phyloP scores from a whole-genome alignment of 2,113 vertebrate genomes.

The Protobothrops flavoviridis region DNA sequence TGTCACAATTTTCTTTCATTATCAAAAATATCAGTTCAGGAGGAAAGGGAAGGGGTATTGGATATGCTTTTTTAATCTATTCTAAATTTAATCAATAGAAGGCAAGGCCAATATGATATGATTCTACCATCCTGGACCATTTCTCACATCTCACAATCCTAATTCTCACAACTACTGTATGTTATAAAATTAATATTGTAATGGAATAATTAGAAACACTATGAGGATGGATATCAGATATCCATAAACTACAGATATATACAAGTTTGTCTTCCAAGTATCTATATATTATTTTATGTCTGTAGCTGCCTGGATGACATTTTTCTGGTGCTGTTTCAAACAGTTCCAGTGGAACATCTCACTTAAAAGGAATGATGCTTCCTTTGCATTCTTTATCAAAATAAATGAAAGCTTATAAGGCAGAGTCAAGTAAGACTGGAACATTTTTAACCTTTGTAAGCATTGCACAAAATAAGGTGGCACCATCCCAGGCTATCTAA shows the following conservation, averaged over 20 bases:
- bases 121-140: slow-evolving; percentile 20
- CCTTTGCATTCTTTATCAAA: background rate
- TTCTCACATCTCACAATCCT: slow-evolving; percentile 45
- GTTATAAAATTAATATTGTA: background rate
- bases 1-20: slow-evolving; percentile 45
- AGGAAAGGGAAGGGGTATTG: background rate
- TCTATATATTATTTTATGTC: background rate
- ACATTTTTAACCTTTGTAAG: background rate
- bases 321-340: background rate
- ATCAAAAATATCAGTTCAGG: slow-evolving; percentile 28
- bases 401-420: background rate
- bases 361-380: background rate
- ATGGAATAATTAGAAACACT: background rate
- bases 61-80: slow-evolving; percentile 23
- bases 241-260: background rate
- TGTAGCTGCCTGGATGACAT: background rate
- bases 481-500: background rate
- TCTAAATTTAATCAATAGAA: slow-evolving; percentile 18
- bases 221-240: background rate
- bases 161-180: slow-evolving; percentile 35
- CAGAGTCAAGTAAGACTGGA: background rate
- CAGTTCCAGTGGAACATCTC: background rate
- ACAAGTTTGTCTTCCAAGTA: background rate
- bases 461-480: background rate
- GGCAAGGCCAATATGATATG: slow-evolving; percentile 29